Evolutionary conservation across 1,140 invertebrate genomes (phyloP).

Genomic region (Aphelenchoides fujianensis): DNA sequence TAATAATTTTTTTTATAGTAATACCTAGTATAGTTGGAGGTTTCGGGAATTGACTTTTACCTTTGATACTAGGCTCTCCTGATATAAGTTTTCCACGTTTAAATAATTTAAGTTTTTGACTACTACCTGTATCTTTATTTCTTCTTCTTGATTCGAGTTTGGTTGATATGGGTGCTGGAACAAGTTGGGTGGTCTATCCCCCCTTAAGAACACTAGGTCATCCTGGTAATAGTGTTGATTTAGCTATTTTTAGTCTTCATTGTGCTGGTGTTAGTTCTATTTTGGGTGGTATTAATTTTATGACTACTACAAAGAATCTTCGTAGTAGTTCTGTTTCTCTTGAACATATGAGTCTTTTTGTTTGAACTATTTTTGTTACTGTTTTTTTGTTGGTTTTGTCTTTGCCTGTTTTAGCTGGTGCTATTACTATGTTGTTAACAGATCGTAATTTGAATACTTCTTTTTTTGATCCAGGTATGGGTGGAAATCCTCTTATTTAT

Average conservation of each 20-base stretch:
- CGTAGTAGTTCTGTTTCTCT: constrained; percentile 63
- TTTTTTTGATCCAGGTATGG: constrained; percentile 71
- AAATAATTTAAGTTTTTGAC: constrained; percentile 77
- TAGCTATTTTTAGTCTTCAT: constrained; percentile 50
- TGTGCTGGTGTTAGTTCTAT: constrained; percentile 46
- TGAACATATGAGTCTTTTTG: constrained; percentile 67
- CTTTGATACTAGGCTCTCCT: constrained; percentile 71
- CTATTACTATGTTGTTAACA: constrained; percentile 72
- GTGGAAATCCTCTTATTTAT: constrained; percentile 72
- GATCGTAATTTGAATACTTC: constrained; percentile 73
- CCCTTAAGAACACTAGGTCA: constrained; percentile 68
- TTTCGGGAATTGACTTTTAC: constrained; percentile 75
- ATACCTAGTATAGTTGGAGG: constrained; percentile 76
- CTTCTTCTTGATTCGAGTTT: constrained; percentile 68
- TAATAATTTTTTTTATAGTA: constrained; percentile 78
- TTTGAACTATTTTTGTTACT: constrained; percentile 72
- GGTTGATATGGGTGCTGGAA: constrained; percentile 69
- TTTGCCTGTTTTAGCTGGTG: constrained; percentile 72
- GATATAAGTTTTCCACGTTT: constrained; percentile 76
- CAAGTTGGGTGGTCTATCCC: constrained; percentile 71
- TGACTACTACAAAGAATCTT: constrained; percentile 64
- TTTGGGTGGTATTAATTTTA: constrained; percentile 53
- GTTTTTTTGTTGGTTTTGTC: constrained; percentile 70
- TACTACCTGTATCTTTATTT: constrained; percentile 69
- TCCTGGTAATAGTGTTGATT: constrained; percentile 62